phyloP scores from a whole-genome alignment of 2,113 vertebrate genomes.

The Oreochromis spilurus region DNA sequence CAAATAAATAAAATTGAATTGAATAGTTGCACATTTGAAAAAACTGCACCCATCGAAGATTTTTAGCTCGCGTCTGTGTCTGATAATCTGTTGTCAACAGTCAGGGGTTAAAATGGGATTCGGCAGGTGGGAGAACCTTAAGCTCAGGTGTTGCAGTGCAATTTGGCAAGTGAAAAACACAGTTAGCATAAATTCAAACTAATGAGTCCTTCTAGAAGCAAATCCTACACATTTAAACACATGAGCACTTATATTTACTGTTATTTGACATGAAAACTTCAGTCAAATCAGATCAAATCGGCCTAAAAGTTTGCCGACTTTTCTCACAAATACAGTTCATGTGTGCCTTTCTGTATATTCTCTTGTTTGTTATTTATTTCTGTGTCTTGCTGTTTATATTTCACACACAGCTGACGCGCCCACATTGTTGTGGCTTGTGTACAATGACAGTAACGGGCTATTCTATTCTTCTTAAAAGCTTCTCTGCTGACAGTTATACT shows the following conservation, averaged over 20 bases:
- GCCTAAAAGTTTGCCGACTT: neutral
- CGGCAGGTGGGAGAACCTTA: neutral
- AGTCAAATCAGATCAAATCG: fast-evolving
- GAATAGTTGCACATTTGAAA: neutral
- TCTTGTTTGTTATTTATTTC: neutral
- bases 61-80: fast-evolving
- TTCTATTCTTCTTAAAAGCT: neutral
- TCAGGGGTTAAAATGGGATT: neutral
- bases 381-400: neutral
- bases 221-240: neutral
- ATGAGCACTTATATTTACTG: neutral
- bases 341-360: neutral
- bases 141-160: neutral
- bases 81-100: neutral
- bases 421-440: neutral
- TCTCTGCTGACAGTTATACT: neutral
- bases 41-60: neutral
- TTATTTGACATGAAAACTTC: neutral
- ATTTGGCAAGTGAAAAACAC: neutral
- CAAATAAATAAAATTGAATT: neutral
- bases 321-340: neutral
- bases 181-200: neutral
- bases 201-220: neutral
- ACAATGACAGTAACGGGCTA: neutral
- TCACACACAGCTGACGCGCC: fast-evolving